phyloP scores from a whole-genome alignment of 1,140 invertebrate genomes.

The Drosophila sucinea region DNA sequence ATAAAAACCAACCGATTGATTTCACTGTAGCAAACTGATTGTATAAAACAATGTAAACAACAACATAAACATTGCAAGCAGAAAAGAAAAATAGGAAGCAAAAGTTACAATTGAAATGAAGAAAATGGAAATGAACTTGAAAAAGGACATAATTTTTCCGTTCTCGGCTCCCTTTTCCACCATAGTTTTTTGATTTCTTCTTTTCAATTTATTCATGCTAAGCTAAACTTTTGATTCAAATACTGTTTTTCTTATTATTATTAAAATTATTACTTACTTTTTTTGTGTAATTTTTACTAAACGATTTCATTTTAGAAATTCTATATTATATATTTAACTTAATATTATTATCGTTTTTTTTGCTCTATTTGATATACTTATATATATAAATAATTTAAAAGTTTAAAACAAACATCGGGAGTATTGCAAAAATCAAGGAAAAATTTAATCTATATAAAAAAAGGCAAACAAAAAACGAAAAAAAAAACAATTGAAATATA shows the following conservation, averaged over 20 bases:
- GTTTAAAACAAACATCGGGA: conserved; percentile 66
- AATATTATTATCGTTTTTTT: conserved; percentile 52
- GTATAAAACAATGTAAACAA: conserved; percentile 41
- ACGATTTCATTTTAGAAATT: conserved; percentile 70
- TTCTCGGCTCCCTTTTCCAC: conserved; percentile 8
- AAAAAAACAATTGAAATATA: conserved; percentile 37
- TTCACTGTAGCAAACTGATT: conserved; percentile 37
- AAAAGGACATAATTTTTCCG: conserved; percentile 25
- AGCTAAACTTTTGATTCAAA: conserved; percentile 31
- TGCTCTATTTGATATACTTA: conserved; percentile 40
- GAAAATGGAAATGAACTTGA: conserved; percentile 23
- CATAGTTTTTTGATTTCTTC: conserved; percentile 27
- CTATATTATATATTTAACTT: conserved; percentile 50
- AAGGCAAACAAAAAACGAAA: conserved; percentile 33
- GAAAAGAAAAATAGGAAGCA: background rate
- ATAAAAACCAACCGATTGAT: conserved; percentile 27
- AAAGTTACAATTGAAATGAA: conserved; percentile 25
- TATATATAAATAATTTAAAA: conserved; percentile 26
- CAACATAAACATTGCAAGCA: background rate
- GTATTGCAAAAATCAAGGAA: conserved; percentile 69
- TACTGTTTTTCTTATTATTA: conserved; percentile 44
- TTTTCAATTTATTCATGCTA: conserved; percentile 20
- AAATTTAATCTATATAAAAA: conserved; percentile 35
- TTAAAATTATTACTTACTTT: conserved; percentile 59
- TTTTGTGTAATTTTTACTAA: conserved; percentile 53